These are phyloP conservation scores for Conus canariensis DNA, from an alignment of 2,888 invertebrate species.

Conservation along the genomic window DNA sequence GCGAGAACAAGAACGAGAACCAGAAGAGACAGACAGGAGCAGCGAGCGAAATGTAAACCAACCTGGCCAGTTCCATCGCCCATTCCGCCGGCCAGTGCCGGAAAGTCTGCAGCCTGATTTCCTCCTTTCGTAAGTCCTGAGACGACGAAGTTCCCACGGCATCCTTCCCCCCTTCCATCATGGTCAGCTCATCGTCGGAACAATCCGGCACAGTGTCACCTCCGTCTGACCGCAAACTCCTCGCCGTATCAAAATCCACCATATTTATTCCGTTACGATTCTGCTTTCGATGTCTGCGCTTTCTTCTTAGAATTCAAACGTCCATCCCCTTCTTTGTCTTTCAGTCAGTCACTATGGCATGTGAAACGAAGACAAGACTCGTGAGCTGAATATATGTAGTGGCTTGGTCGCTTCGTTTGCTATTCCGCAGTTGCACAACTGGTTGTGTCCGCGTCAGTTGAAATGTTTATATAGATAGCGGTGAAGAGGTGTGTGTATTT, in stretches of 20 bases:
- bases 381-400: too few species aligned
- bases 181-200: neutral
- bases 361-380: neutral
- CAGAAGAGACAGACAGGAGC: neutral
- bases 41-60: neutral
- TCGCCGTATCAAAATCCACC: constrained; percentile 15
- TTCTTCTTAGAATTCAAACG: neutral
- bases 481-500: too few species aligned
- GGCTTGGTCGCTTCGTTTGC: too few species aligned
- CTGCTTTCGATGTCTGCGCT: neutral
- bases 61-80: neutral
- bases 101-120: neutral
- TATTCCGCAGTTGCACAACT: too few species aligned
- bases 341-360: neutral
- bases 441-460: too few species aligned
- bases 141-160: neutral
- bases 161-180: neutral
- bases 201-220: neutral
- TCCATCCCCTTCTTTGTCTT: neutral
- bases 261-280: neutral
- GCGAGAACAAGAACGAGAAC: neutral
- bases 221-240: neutral
- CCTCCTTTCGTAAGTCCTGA: neutral
- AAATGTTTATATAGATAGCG: too few species aligned
- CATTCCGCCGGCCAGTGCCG: neutral